A percentile compares a stretch with the other conserved stretches of the same genome.
phyloP scores from a whole-genome alignment of 2,797 vertebrate genomes.

The Poeciliopsis turneri region DNA sequence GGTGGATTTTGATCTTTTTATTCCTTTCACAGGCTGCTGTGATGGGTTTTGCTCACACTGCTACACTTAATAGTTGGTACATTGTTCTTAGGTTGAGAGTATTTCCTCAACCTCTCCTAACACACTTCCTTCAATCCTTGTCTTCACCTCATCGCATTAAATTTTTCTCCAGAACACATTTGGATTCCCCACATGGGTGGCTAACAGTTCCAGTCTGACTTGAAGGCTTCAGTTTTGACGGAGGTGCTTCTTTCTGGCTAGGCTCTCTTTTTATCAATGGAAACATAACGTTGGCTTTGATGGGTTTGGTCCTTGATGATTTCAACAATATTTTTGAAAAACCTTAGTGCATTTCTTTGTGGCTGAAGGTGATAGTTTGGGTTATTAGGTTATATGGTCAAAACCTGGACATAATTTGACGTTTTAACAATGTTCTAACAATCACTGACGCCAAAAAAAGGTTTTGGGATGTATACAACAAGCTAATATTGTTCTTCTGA shows the following conservation, averaged over 20 bases:
- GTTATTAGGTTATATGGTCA: no score
- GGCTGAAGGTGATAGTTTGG: no score
- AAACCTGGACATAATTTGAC: no score
- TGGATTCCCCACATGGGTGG: not conserved
- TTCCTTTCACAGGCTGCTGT: not conserved
- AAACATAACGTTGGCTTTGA: no score
- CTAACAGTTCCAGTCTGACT: not conserved
- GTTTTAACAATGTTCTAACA: no score
- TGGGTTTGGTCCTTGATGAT: no score
- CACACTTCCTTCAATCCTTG: not conserved
- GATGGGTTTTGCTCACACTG: not conserved
- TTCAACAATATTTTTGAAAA: no score
- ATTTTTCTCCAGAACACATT: not conserved
- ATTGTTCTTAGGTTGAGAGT: not conserved
- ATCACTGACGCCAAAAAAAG: no score
- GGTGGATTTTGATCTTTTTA: not conserved
- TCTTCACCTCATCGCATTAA: not conserved
- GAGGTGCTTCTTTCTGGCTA: not conserved
- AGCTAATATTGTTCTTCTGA: no score
- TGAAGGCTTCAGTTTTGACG: not conserved
- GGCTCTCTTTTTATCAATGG: not conserved
- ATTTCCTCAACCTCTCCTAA: not conserved
- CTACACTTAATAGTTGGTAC: not conserved
- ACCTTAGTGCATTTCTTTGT: no score
- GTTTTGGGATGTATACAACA: no score